Percentiles rank a stretch among this genome's conserved stretches.
Conservation (phyloP, 1,140 invertebrate genomes). For the Argopecten irradians region DNA sequence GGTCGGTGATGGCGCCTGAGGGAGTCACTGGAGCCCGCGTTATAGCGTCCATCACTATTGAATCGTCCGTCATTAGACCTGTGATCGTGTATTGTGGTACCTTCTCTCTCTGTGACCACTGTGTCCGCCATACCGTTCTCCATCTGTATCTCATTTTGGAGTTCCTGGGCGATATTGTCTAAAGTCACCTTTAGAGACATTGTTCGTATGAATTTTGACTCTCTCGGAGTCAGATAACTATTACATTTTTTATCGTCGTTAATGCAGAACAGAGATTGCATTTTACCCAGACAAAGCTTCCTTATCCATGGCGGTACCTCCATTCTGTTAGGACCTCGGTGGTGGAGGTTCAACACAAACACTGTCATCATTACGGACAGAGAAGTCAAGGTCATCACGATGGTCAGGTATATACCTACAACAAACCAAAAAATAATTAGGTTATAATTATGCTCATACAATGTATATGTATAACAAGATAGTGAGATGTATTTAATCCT, state of each 20-base stretch:
- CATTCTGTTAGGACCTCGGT: slow-evolving; percentile 74
- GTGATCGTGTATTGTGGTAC: slow-evolving; percentile 45
- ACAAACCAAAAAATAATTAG: slow-evolving; percentile 42
- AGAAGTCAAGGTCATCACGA: slow-evolving; percentile 77
- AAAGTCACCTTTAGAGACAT: slow-evolving; percentile 67
- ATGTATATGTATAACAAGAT: neutral
- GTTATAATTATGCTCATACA: neutral
- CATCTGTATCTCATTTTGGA: slow-evolving; percentile 66
- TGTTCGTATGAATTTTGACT: slow-evolving; percentile 40
- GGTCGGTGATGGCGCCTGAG: neutral
- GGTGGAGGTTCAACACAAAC: slow-evolving; percentile 77
- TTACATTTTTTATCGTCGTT: slow-evolving; percentile 13
- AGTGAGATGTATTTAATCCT: neutral
- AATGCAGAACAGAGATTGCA: slow-evolving; percentile 45
- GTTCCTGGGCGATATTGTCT: slow-evolving; percentile 71
- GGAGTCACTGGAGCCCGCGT: slow-evolving; percentile 11
- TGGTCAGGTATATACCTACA: slow-evolving; percentile 77
- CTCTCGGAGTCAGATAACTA: neutral
- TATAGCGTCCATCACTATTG: slow-evolving; percentile 15
- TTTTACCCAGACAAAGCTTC: slow-evolving; percentile 53
- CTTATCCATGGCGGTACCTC: slow-evolving; percentile 72
- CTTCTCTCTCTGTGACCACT: slow-evolving; percentile 46
- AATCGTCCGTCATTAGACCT: slow-evolving; percentile 32
- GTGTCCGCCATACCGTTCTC: slow-evolving; percentile 58
- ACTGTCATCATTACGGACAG: slow-evolving; percentile 78